phyloP scores from a whole-genome alignment of 2,797 vertebrate genomes.

The Gymnocypris eckloni region DNA sequence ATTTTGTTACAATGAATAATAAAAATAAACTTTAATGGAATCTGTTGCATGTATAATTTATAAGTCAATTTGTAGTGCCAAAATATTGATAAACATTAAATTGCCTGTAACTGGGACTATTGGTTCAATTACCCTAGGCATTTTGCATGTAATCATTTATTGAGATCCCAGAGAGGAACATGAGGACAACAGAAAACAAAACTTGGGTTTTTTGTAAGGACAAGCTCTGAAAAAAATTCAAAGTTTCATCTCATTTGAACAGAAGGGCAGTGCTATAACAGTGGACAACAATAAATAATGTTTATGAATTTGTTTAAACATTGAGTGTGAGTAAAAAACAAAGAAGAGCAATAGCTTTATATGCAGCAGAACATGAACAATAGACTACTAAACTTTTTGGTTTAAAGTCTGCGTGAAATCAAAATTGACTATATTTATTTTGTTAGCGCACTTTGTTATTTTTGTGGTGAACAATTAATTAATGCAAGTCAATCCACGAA shows the following conservation, averaged over 20 bases:
- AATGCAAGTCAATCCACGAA: no score
- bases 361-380: not conserved
- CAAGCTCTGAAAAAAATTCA: not conserved
- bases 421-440: no score
- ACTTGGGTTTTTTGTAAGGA: not conserved
- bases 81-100: not conserved
- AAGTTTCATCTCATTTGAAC: not conserved
- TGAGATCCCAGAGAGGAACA: no score
- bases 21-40: not conserved
- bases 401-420: not conserved
- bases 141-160: not conserved
- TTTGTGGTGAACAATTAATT: no score
- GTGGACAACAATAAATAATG: not conserved
- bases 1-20: not conserved
- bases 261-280: conserved; percentile 2
- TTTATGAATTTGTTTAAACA: not conserved
- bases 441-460: no score
- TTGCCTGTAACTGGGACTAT: not conserved
- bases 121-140: not conserved
- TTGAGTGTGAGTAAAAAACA: not conserved
- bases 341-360: not conserved
- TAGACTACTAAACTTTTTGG: no score
- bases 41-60: not conserved
- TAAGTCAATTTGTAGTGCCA: not conserved
- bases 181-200: conserved; percentile 12